These are phyloP conservation scores for Coelopa frigida DNA, from an alignment of 1,140 invertebrate species.

Conservation along the genomic window DNA sequence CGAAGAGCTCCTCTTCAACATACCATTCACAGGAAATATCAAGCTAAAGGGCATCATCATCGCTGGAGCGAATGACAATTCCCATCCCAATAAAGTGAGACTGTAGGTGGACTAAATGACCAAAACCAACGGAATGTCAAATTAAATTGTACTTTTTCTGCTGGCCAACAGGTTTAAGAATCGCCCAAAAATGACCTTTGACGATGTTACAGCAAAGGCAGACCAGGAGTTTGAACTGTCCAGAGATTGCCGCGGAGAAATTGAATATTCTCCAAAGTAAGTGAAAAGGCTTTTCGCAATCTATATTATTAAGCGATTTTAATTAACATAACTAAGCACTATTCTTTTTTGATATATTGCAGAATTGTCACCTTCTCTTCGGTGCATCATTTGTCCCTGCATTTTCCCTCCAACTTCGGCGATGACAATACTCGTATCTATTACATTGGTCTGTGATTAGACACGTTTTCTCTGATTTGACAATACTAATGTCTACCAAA, in stretches of 20 bases:
- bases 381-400: conserved; percentile 77
- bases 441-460: conserved; percentile 67
- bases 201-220: conserved; percentile 62
- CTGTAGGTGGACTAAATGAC: conserved; percentile 58
- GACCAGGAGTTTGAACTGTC: conserved; percentile 91
- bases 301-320: not conserved
- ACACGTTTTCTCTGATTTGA: too few species aligned
- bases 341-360: conserved; percentile 12
- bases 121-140: not conserved
- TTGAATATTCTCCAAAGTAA: conserved; percentile 88
- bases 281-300: conserved; percentile 22
- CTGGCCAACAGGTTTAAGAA: conserved; percentile 90
- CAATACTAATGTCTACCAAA: too few species aligned
- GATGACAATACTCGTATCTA: conserved; percentile 77
- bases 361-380: conserved; percentile 86
- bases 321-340: not conserved
- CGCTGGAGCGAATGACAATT: conserved; percentile 74
- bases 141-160: conserved; percentile 23
- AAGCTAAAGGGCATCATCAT: conserved; percentile 92
- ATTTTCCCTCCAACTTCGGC: conserved; percentile 85
- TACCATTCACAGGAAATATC: conserved; percentile 91
- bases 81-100: conserved; percentile 77
- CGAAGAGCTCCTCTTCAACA: conserved; percentile 90
- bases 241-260: conserved; percentile 64
- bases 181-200: conserved; percentile 87